Percentiles rank a stretch among this genome's conserved stretches.
These are phyloP conservation scores for Amazona vittata DNA, from an alignment of 2,113 vertebrate genomes.

Conservation along the genomic window DNA sequence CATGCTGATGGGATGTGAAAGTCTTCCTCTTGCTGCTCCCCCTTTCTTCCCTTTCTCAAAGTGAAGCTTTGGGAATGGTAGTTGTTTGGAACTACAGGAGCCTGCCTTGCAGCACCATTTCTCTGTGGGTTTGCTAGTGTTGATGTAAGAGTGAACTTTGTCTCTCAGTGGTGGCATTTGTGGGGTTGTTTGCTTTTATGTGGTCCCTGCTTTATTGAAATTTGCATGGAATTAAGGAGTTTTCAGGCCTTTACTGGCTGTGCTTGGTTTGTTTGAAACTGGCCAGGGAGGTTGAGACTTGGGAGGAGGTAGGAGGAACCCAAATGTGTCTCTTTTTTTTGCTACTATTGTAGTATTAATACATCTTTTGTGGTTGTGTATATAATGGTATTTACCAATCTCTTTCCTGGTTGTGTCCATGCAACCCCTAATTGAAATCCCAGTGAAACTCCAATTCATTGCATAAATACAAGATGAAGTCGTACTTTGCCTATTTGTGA, in stretches of 20 bases:
- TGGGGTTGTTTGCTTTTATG: not conserved
- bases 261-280: not conserved
- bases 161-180: not conserved
- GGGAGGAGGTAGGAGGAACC: not conserved
- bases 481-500: not conserved
- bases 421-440: not conserved
- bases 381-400: not conserved
- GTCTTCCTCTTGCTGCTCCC: not conserved
- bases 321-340: not conserved
- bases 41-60: not conserved
- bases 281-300: not conserved
- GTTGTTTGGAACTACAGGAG: not conserved
- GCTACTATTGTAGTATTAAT: not conserved
- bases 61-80: not conserved
- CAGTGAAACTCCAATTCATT: not conserved
- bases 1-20: not conserved
- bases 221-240: not conserved
- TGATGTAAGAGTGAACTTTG: not conserved
- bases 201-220: not conserved
- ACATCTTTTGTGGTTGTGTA: rapidly evolving
- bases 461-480: not conserved
- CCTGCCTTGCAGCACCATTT: not conserved
- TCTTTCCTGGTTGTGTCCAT: not conserved
- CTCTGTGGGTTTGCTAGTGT: not conserved
- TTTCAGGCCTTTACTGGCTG: not conserved